phyloP scores from a whole-genome alignment of 2,888 invertebrate genomes.

The Serripes groenlandicus region DNA sequence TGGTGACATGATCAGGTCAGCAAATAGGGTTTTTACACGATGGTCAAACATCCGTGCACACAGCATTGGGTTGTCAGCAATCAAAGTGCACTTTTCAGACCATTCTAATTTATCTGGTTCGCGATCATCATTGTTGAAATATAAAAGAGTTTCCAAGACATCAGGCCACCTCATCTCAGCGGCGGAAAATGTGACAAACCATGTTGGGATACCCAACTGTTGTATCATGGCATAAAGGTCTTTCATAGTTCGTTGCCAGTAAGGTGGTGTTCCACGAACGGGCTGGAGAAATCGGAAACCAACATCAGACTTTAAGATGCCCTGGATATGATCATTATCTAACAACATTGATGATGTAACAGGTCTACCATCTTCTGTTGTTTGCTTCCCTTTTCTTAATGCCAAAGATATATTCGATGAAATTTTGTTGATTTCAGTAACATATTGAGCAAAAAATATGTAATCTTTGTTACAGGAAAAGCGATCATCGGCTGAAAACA shows the following conservation, averaged over 20 bases:
- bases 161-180: conserved; percentile 17
- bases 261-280: conserved; percentile 29
- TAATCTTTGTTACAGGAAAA: conserved; percentile 34
- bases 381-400: no score
- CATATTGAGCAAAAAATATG: conserved; percentile 32
- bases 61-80: conserved; percentile 59
- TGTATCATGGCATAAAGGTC: conserved; percentile 24
- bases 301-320: neutral
- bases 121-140: no score
- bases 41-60: conserved; percentile 62
- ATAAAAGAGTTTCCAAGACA: neutral
- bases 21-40: conserved; percentile 46
- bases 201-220: conserved; percentile 8
- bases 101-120: neutral
- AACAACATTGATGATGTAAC: conserved; percentile 18
- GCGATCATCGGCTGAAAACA: conserved; percentile 26
- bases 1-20: conserved; percentile 21
- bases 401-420: conserved; percentile 13
- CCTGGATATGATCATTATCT: neutral
- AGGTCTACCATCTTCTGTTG: neutral
- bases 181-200: conserved; percentile 3
- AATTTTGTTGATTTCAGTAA: conserved; percentile 19
- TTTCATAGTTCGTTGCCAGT: conserved; percentile 22
- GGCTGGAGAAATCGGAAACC: conserved; percentile 13
- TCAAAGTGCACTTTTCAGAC: conserved; percentile 14